phyloP scores from a whole-genome alignment of 2,113 vertebrate species.

The Mungos mungo region DNA sequence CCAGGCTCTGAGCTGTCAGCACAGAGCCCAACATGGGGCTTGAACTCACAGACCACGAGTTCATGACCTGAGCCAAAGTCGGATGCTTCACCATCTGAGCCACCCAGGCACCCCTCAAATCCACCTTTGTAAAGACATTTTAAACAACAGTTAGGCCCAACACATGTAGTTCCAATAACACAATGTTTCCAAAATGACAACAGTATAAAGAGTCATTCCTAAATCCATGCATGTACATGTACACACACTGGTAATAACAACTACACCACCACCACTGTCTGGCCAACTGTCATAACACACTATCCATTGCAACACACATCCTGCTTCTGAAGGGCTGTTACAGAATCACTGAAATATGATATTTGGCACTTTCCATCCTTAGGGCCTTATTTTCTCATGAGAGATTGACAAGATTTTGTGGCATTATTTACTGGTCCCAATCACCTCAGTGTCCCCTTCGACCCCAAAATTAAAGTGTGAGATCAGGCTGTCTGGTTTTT shows the following conservation, averaged over 20 bases:
- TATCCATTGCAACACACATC: not conserved
- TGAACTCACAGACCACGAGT: too few relatives aligned
- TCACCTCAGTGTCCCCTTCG: not conserved
- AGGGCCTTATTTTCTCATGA: not conserved
- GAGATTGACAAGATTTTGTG: not conserved
- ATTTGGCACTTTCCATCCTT: not conserved
- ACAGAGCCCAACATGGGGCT: too few relatives aligned
- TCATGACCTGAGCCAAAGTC: too few relatives aligned
- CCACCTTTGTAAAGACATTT: not conserved
- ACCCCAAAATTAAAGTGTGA: not conserved
- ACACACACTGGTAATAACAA: accelerated
- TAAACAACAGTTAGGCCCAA: not conserved
- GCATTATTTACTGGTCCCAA: not conserved
- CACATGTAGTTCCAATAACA: not conserved
- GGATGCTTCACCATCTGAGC: too few relatives aligned
- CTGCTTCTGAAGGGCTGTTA: not conserved
- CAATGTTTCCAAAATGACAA: not conserved
- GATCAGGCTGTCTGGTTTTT: not conserved
- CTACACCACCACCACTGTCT: too few relatives aligned
- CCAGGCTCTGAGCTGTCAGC: too few relatives aligned
- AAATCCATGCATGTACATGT: accelerated
- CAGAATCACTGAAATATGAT: not conserved
- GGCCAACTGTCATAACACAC: not conserved
- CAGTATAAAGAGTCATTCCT: not conserved
- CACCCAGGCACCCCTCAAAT: not conserved